These are phyloP conservation scores for Varanus komodoensis DNA, from an alignment of 2,113 vertebrate species.

Conservation along the genomic window DNA sequence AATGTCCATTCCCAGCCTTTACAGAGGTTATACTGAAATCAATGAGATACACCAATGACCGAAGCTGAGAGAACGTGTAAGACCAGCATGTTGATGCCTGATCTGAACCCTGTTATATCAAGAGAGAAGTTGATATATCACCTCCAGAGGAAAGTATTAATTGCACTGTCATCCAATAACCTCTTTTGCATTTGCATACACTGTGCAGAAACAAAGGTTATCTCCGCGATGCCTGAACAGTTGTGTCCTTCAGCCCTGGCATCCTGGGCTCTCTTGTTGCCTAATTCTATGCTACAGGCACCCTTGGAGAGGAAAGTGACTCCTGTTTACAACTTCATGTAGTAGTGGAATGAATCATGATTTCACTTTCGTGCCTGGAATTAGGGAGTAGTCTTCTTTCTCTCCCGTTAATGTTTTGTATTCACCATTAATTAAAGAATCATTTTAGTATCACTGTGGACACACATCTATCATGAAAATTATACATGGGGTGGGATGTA, in stretches of 20 bases:
- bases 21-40: constrained; percentile 44
- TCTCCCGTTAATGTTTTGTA: not conserved
- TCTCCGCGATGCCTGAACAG: not conserved
- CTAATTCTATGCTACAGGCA: not conserved
- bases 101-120: not conserved
- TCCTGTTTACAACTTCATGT: not conserved
- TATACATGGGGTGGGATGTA: not conserved
- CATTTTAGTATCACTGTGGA: not conserved
- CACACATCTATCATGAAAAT: not conserved
- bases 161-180: constrained; percentile 4
- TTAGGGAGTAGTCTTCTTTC: not conserved
- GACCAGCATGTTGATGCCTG: not conserved
- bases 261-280: not conserved
- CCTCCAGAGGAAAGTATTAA: not conserved
- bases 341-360: no score
- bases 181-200: constrained; percentile 8
- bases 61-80: not conserved
- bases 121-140: not conserved
- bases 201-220: not conserved
- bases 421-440: not conserved
- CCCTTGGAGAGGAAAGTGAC: not conserved
- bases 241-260: not conserved
- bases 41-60: not conserved
- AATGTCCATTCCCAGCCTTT: not conserved
- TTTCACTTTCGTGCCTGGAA: not conserved